Conservation (phyloP, 2,797 vertebrate species). For the Gila robusta region DNA sequence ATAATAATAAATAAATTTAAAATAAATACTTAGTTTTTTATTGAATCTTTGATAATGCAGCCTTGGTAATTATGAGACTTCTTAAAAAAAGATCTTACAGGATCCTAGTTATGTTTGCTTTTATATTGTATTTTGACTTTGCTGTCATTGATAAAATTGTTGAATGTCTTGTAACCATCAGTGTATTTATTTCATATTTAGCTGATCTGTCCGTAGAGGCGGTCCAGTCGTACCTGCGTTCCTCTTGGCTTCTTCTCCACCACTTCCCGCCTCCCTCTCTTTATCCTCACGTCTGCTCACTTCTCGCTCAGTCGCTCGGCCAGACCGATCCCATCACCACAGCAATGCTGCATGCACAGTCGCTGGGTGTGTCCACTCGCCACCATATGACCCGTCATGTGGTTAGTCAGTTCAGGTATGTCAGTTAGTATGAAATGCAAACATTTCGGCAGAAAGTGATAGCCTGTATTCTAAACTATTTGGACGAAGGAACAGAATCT, state of each 20-base stretch:
- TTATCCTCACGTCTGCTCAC: constrained; percentile 81
- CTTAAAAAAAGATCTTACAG: too few relatives aligned
- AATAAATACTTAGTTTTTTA: too few relatives aligned
- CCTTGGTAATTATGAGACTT: not conserved
- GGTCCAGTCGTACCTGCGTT: constrained; percentile 74
- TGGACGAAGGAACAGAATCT: not conserved
- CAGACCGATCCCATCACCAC: constrained; percentile 81
- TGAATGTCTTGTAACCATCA: not conserved
- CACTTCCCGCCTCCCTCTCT: constrained; percentile 85
- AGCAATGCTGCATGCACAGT: constrained; percentile 86
- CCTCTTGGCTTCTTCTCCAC: constrained; percentile 80
- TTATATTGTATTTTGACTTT: not conserved
- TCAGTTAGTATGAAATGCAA: not conserved
- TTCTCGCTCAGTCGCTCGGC: constrained; percentile 84
- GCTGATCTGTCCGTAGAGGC: constrained; percentile 78
- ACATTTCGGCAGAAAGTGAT: not conserved
- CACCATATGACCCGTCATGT: constrained; percentile 86
- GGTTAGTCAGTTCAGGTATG: constrained; percentile 83
- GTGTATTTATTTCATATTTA: not conserved
- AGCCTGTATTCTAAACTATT: not conserved
- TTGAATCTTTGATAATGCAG: too few relatives aligned
- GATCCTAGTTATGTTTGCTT: not conserved
- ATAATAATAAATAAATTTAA: too few relatives aligned
- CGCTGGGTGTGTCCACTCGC: constrained; percentile 84
- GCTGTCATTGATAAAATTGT: not conserved